phyloP scores from a whole-genome alignment of 1,140 invertebrate genomes.

The Ceratoteleas bidentatus region DNA sequence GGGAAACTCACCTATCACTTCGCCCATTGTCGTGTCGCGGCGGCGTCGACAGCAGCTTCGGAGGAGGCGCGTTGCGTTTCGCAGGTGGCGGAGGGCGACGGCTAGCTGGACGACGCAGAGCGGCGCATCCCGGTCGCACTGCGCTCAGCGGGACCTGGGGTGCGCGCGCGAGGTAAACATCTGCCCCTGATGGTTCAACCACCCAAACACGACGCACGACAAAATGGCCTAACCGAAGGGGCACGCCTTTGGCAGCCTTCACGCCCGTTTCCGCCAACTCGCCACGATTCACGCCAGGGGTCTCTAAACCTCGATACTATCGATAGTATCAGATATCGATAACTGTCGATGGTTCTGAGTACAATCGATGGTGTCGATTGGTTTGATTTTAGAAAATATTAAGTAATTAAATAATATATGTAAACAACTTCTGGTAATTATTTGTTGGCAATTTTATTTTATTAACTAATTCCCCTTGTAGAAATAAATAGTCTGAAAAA shows the following conservation, averaged over 20 bases:
- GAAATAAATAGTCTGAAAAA: no score
- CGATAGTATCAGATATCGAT: no score
- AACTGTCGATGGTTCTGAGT: no score
- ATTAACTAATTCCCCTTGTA: no score
- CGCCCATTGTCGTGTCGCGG: constrained; percentile 22
- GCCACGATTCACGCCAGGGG: not conserved
- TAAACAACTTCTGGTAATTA: no score
- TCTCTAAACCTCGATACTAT: no score
- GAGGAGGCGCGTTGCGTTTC: constrained; percentile 4
- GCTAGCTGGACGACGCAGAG: not conserved
- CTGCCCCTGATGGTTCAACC: constrained; percentile 62
- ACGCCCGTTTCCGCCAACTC: not conserved
- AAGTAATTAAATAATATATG: no score
- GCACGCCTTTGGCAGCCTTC: constrained; percentile 38
- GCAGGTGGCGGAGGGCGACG: constrained; percentile 1
- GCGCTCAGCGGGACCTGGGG: not conserved
- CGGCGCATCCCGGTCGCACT: not conserved
- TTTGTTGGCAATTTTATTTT: no score
- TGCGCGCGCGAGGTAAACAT: constrained; percentile 47
- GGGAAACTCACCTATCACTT: constrained; percentile 30
- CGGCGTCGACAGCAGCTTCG: no score
- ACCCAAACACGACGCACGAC: constrained; percentile 56
- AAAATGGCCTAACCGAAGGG: constrained; percentile 65
- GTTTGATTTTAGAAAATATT: no score
- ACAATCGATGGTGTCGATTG: no score